These are phyloP conservation scores for Pitangus sulphuratus DNA, from an alignment of 2,797 vertebrate species.

Conservation along the genomic window DNA sequence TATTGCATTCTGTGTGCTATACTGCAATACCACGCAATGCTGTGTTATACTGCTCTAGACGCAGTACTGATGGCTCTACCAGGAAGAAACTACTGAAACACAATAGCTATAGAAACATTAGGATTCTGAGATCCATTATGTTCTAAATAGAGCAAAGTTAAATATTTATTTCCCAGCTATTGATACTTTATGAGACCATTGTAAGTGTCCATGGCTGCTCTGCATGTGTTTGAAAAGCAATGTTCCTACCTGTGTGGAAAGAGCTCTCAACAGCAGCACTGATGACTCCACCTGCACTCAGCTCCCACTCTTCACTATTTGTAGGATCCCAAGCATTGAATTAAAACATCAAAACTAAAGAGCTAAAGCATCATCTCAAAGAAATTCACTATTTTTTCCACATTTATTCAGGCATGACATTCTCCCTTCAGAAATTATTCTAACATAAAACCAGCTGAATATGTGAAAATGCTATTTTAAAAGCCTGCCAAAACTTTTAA, in stretches of 20 bases:
- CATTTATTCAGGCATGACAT: not conserved
- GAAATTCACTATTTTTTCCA: not conserved
- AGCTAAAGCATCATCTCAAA: not conserved
- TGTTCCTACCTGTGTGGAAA: not conserved
- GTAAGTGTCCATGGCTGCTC: not conserved
- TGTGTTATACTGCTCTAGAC: not conserved
- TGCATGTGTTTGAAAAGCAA: not conserved
- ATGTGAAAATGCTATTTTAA: not conserved
- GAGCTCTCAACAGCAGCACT: not conserved
- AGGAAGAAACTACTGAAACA: not conserved
- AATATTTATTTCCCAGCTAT: conserved; percentile 39
- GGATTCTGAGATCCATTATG: not conserved
- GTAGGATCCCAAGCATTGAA: not conserved
- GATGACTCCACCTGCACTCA: not conserved
- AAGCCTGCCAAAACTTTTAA: not conserved
- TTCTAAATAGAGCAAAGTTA: conserved; percentile 3
- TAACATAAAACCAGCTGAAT: not conserved
- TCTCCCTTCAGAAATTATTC: not conserved
- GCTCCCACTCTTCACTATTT: not conserved
- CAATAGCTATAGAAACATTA: not conserved
- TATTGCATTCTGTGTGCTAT: not conserved
- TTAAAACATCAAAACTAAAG: not conserved
- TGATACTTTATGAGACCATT: not conserved
- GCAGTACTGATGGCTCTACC: not conserved
- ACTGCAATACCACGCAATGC: not conserved